Evolutionary conservation across 2,113 vertebrate species (phyloP).

Genomic region (Heptranchias perlo): DNA sequence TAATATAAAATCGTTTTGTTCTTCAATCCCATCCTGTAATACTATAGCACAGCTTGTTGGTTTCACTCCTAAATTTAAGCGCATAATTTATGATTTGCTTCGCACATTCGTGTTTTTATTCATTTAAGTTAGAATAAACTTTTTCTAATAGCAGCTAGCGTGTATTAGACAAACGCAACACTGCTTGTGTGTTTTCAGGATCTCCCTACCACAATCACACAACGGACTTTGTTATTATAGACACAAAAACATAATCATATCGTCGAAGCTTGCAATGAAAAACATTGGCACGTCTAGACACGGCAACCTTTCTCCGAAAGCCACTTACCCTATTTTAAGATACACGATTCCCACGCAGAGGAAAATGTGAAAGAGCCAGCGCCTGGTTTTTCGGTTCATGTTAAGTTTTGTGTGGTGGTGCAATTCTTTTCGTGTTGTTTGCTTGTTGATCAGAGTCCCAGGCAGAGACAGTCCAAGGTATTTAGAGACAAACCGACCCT

Average conservation of each 20-base stretch:
- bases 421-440: slow-evolving; percentile 36
- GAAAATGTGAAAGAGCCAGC: slow-evolving; percentile 86
- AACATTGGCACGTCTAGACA: neutral
- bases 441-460: slow-evolving; percentile 42
- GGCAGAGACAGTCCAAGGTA: slow-evolving; percentile 53
- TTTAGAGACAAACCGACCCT: slow-evolving; percentile 41
- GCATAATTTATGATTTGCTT: neutral
- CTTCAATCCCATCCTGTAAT: neutral
- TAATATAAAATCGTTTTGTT: neutral
- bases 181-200: neutral
- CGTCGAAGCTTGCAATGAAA: neutral
- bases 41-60: too few relatives aligned
- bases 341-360: slow-evolving; percentile 86
- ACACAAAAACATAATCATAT: neutral
- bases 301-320: neutral
- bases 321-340: slow-evolving; percentile 85
- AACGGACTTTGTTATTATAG: neutral
- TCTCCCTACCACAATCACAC: neutral
- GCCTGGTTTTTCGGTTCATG: slow-evolving; percentile 86
- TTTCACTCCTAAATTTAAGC: neutral
- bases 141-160: neutral
- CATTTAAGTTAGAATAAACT: neutral
- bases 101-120: neutral
- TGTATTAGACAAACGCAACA: neutral
- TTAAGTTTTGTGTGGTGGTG: slow-evolving; percentile 47